phyloP scores from a whole-genome alignment of 2,113 vertebrate genomes.

The Illadopsis cleaveri region DNA sequence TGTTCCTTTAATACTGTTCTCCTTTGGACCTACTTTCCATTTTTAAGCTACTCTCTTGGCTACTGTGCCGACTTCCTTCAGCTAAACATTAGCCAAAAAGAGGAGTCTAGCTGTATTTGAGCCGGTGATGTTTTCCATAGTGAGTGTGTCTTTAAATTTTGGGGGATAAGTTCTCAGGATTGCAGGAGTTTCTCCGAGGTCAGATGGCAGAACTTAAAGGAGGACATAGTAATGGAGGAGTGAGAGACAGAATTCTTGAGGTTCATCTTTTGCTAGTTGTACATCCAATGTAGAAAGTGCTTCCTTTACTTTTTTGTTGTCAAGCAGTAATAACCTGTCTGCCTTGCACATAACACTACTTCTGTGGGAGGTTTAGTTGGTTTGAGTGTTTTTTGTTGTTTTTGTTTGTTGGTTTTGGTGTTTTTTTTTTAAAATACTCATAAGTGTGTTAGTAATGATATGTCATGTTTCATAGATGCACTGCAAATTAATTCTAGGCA shows the following conservation, averaged over 20 bases:
- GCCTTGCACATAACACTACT: not conserved
- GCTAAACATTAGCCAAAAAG: not conserved
- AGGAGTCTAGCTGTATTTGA: not conserved
- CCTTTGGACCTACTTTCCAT: not conserved
- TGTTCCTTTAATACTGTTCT: not conserved
- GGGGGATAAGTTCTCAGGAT: not conserved
- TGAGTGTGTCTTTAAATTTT: not conserved
- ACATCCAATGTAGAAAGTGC: not conserved
- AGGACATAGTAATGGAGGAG: not conserved
- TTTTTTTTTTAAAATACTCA: rapidly evolving
- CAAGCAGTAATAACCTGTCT: not conserved
- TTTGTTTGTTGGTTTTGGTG: not conserved
- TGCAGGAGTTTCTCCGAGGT: not conserved
- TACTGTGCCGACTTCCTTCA: not conserved
- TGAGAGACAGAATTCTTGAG: not conserved
- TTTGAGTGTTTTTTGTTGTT: not conserved
- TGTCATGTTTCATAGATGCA: not conserved
- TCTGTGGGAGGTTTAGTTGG: not conserved
- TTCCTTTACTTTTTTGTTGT: not conserved
- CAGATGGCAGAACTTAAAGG: not conserved
- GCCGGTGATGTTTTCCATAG: rapidly evolving
- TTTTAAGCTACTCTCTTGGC: not conserved
- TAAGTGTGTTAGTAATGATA: not conserved
- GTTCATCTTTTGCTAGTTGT: not conserved
- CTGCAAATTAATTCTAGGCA: not conserved